Evolutionary conservation across 2,113 vertebrate species (phyloP).

Genomic region (Cyphomyrus plagiostoma): DNA sequence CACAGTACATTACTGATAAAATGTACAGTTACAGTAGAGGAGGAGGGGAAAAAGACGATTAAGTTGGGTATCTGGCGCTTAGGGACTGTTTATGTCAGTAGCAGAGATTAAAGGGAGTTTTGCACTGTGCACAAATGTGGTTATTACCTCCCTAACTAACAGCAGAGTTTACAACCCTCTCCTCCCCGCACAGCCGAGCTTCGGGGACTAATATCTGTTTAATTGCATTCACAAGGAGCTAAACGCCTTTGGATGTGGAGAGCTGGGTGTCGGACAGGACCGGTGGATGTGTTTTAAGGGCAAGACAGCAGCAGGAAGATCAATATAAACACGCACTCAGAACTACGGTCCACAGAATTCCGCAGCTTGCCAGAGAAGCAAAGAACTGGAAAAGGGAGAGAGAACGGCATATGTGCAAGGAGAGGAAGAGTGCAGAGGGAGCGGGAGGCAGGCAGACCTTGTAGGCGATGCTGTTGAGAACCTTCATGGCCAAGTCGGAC

Average conservation of each 20-base stretch:
- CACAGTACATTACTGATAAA: not conserved
- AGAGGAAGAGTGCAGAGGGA: not conserved
- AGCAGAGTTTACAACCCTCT: slow-evolving; percentile 27
- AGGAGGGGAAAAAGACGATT: slow-evolving; percentile 16
- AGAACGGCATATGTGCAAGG: not conserved
- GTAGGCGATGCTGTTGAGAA: slow-evolving; percentile 93
- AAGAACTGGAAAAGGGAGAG: not conserved
- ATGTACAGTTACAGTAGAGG: not conserved
- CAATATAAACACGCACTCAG: not conserved
- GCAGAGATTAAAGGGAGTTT: slow-evolving; percentile 25
- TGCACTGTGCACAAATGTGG: slow-evolving; percentile 22
- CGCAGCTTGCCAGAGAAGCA: not conserved
- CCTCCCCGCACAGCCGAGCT: slow-evolving; percentile 34
- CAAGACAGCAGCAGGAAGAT: not conserved
- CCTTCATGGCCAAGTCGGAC: slow-evolving; percentile 93
- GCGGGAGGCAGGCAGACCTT: slow-evolving; percentile 63
- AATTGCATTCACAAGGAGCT: slow-evolving; percentile 61
- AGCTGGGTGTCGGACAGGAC: slow-evolving; percentile 16
- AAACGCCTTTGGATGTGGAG: slow-evolving; percentile 44
- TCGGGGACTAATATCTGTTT: slow-evolving; percentile 51
- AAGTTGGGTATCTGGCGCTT: slow-evolving; percentile 19
- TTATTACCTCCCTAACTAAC: slow-evolving; percentile 52
- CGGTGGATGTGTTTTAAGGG: not conserved
- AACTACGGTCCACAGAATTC: not conserved
- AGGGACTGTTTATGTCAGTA: slow-evolving; percentile 32